Evolutionary conservation across 2,888 invertebrate species (phyloP).

Genomic region (Drosophila stalkeri): DNA sequence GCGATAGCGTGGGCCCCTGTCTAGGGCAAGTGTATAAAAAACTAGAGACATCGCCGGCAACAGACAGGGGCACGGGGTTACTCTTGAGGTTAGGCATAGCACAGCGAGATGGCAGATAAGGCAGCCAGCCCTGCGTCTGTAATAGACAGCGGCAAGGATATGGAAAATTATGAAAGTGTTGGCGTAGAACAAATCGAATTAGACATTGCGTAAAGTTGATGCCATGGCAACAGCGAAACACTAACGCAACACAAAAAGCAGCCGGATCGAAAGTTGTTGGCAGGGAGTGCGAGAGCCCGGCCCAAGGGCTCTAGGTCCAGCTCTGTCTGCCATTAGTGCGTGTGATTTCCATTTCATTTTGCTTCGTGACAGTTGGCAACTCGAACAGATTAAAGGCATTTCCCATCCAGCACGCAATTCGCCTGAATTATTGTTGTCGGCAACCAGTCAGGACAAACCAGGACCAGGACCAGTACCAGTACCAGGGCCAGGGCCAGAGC

Average conservation of each 20-base stretch:
- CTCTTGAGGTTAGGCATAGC: conserved; percentile 68
- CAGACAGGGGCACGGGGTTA: conserved; percentile 23
- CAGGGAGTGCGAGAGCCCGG: conserved; percentile 11
- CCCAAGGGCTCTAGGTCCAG: conserved; percentile 26
- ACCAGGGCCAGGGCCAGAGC: conserved; percentile 22
- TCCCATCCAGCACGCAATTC: conserved; percentile 79
- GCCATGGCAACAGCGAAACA: conserved; percentile 44
- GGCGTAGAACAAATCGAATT: conserved; percentile 85
- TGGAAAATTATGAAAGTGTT: conserved; percentile 84
- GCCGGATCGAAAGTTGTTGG: conserved; percentile 1
- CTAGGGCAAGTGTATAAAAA: conserved; percentile 76
- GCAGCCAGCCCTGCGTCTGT: conserved; percentile 51
- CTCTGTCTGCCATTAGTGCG: conserved; percentile 74
- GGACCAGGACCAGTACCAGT: conserved; percentile 20
- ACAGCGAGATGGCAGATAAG: conserved; percentile 72
- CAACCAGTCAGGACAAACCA: conserved; percentile 45
- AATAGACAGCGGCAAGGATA: conserved; percentile 69
- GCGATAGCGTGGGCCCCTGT: conserved; percentile 71
- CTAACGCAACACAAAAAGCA: conserved; percentile 38
- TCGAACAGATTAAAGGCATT: conserved; percentile 85
- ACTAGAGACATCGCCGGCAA: conserved; percentile 42
- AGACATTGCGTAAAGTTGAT: conserved; percentile 77
- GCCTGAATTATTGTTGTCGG: conserved; percentile 79
- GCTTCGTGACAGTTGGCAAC: conserved; percentile 84
- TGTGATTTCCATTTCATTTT: conserved; percentile 82